A percentile compares a stretch with the other conserved stretches of the same genome.
These are phyloP conservation scores for Tachuris rubrigastra DNA, from an alignment of 2,113 vertebrate species.

Conservation along the genomic window DNA sequence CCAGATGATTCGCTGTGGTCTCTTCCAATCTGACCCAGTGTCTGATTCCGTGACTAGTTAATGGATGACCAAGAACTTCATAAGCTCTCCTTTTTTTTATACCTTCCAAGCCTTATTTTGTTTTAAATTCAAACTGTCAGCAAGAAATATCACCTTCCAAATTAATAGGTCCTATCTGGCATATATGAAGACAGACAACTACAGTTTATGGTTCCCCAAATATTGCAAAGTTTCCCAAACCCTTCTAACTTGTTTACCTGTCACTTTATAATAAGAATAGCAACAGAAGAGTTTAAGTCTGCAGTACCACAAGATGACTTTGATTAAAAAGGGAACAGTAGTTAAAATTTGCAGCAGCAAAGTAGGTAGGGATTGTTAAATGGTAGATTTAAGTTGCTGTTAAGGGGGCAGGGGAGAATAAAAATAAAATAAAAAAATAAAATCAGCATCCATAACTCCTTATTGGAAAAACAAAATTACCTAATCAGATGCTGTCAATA, in stretches of 20 bases:
- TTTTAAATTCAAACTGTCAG: neutral
- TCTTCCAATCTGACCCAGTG: neutral
- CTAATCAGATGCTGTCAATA: neutral
- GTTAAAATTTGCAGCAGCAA: neutral
- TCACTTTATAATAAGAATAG: neutral
- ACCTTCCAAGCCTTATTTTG: neutral
- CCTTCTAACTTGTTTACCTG: neutral
- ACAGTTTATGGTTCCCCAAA: neutral
- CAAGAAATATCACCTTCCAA: neutral
- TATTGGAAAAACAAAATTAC: neutral
- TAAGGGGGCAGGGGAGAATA: neutral
- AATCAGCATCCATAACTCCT: neutral
- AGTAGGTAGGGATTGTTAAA: neutral
- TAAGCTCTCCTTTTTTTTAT: neutral
- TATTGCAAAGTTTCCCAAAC: neutral
- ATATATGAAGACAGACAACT: neutral
- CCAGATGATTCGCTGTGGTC: neutral
- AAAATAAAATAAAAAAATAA: neutral
- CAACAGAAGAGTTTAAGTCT: neutral
- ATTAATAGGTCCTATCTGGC: neutral
- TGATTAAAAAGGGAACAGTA: neutral
- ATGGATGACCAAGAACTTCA: rapidly evolving
- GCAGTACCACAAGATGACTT: neutral
- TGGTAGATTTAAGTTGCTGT: neutral
- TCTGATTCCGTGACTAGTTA: neutral